Evolutionary conservation across 2,888 invertebrate species (phyloP), one percentile per base, ranked within the genome.

Genomic region (Bimastos eiseni): DNA sequence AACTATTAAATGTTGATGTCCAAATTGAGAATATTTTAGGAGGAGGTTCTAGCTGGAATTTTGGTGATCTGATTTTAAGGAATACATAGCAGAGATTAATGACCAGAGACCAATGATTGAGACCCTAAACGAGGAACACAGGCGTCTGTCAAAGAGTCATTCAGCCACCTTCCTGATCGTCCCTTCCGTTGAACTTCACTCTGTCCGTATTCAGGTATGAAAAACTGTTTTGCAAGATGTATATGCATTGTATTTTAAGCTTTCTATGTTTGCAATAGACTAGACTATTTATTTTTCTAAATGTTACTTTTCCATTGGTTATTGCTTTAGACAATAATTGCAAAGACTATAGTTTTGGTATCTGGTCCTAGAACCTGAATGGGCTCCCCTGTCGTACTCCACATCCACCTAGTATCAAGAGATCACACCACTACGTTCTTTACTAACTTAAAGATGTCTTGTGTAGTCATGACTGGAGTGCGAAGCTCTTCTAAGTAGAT

Each of bases 261-360:
- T 70, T 70, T 44, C n/a, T 70, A n/a, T n/a, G n/a, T 70, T 70
- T n/a, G n/a, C 70, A 70, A n/a, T 70, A 70, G 70, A 70, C n/a
- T 70, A 70, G 70, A 70, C n/a, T n/a, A n/a, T 70, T 70, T 30
- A n/a, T 70, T 70, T 70, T 70, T n/a, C 30, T 70, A 13, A 70
- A 49, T 21, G 49, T 24, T 21, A 49, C 21, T 49, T 41, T 49
- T 49, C 49, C 21, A 21, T 49, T 24, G 24, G 49, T 49, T 49
- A 49, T 49, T 49, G 24, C 24, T 49, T 49, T 49, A 49, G 49
- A 49, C 24, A 41, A 41, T 41, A 41, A 41, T 41, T 41, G 15
- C 41, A 41, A 15, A 15, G 41, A 41, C 15, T 41, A 6, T 41
- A 15, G 41, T 41, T 41, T n/a, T 11, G 41, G 15, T 41, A 41